phyloP scores from a whole-genome alignment of 2,113 vertebrate species.

The Polyodon spathula region DNA sequence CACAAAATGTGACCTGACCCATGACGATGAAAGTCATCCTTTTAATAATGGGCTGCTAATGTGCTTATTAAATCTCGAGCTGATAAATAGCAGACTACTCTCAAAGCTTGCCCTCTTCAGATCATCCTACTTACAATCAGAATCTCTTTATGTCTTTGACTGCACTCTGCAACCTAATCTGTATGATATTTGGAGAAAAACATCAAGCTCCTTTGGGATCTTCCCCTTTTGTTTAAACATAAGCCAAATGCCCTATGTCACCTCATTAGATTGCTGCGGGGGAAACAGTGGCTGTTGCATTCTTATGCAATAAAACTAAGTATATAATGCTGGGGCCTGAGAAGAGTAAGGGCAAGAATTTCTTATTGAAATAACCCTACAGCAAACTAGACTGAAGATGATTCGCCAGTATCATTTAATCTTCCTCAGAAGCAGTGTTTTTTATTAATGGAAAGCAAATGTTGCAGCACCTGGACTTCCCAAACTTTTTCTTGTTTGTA shows the following conservation, averaged over 20 bases:
- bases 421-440: no score
- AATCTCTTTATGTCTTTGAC: constrained; percentile 14
- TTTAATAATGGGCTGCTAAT: constrained; percentile 35
- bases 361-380: no score
- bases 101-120: constrained; percentile 27
- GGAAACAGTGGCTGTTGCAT: background rate
- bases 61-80: constrained; percentile 26
- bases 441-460: no score
- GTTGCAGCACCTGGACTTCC: no score
- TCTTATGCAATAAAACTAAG: background rate
- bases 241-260: background rate
- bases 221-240: background rate
- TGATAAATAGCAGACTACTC: constrained; percentile 6
- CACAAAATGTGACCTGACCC: background rate
- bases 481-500: no score
- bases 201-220: background rate
- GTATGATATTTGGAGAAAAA: constrained; percentile 24
- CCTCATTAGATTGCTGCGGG: constrained; percentile 7
- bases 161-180: constrained; percentile 24
- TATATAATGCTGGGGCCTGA: background rate
- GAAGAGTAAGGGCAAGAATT: no score
- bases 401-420: no score
- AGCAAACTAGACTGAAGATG: no score
- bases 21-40: background rate
- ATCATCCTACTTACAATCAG: constrained; percentile 18